Evolutionary conservation across 1,140 invertebrate species (phyloP), one percentile per base, ranked within the genome.

Genomic region (Protaetia brevitarsis): DNA sequence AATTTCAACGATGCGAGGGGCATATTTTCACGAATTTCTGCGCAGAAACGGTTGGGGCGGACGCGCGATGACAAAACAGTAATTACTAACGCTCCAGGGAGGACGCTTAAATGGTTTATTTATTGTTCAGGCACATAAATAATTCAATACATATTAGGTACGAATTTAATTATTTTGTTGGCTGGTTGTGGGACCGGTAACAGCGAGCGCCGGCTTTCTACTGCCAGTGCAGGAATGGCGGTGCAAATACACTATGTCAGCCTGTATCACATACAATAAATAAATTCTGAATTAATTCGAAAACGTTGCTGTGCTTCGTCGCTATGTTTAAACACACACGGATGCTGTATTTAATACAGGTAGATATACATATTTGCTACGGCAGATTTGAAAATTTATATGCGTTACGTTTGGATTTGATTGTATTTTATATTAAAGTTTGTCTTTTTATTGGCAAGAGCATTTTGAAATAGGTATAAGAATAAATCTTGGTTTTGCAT

Each of bases 101-200:
- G 16, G 41, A 21, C 41, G 41, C 16, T 45, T 45, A 45, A 45
- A 45, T 45, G 11, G 41, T 45, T 45, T 45, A 45, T 45, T 45
- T 45, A 45, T 45, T 45, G 41, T 45, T 23, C 13, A 45, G 41
- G 23, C 41, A 45, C 41, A 45, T 45, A 45, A 45, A 45, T 45
- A 45, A 45, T 45, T 45, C 41, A 45, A 45, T 45, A 45, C 41
- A 45, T 45, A 45, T 45, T 45, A 45, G 41, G 41, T 45, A 45
- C 41, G 41, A 45, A 45, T 45, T 45, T 45, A 45, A 45, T 45
- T 45, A 45, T 45, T 45, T 45, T 45, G 41, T 45, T 45, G 41
- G 41, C n/a, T 16, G 41, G 41, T 45, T 45, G 16, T 45, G n/a
- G n/a, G n/a, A 45, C 41, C 16, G 16, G 11, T 21, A 19, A 45